Evolutionary conservation across 2,113 vertebrate species (phyloP).

Genomic region (Pomatorhinus ruficollis): DNA sequence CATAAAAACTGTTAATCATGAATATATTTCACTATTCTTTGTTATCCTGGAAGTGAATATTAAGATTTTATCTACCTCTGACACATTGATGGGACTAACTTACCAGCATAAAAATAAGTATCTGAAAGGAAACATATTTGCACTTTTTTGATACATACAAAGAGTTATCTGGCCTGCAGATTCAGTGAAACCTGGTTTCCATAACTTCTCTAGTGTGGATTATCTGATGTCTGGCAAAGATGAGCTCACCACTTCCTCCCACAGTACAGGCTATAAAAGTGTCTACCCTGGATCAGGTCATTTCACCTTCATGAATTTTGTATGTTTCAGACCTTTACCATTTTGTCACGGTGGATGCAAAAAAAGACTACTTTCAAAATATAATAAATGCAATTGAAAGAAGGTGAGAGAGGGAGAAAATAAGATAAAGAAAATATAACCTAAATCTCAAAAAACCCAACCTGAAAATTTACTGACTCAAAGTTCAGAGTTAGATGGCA

Average conservation of each 20-base stretch:
- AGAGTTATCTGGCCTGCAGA: neutral
- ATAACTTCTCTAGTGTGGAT: neutral
- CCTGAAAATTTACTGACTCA: neutral
- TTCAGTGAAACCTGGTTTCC: neutral
- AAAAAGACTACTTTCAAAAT: neutral
- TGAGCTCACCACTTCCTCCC: neutral
- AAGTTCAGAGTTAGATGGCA: neutral
- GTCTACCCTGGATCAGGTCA: neutral
- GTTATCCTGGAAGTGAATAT: neutral
- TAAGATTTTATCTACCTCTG: neutral
- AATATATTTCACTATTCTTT: neutral
- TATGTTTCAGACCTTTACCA: neutral
- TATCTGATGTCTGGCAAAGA: neutral
- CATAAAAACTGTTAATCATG: neutral
- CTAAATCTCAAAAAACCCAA: neutral
- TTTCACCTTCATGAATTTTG: neutral
- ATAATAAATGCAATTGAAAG: neutral
- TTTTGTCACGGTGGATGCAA: neutral
- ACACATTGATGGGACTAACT: neutral
- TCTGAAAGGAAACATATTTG: neutral
- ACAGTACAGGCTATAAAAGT: neutral
- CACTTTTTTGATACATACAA: neutral
- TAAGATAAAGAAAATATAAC: neutral
- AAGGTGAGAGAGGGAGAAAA: neutral
- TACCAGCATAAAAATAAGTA: neutral